These are phyloP conservation scores for Pipra filicauda DNA, from an alignment of 2,113 vertebrate species.

Conservation along the genomic window DNA sequence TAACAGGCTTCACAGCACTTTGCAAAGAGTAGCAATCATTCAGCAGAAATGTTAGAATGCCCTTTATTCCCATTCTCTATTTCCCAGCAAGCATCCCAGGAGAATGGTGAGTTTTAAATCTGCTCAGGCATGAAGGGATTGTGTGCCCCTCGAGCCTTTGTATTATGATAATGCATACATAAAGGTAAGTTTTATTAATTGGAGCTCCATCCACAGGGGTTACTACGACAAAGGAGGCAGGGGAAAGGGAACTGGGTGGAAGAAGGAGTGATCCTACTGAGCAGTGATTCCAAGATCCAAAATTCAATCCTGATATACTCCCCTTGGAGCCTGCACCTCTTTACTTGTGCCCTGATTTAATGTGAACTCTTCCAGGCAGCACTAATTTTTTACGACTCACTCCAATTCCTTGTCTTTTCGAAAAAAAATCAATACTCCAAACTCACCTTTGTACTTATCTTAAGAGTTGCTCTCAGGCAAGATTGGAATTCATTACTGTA, in stretches of 20 bases:
- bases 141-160: conserved; percentile 36
- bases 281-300: background rate
- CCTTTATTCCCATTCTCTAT: conserved; percentile 41
- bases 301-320: background rate
- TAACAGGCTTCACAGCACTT: conserved; percentile 50
- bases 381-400: conserved; percentile 59
- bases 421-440: conserved; percentile 42
- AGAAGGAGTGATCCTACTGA: background rate
- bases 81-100: conserved; percentile 41
- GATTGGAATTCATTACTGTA: conserved; percentile 44
- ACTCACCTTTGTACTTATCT: conserved; percentile 35
- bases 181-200: conserved; percentile 68
- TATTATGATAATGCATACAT: conserved; percentile 65
- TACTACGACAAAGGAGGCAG: background rate
- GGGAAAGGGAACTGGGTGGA: background rate
- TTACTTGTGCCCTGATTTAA: conserved; percentile 27
- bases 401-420: conserved; percentile 44
- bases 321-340: background rate
- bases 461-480: conserved; percentile 57
- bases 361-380: conserved; percentile 41
- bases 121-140: conserved; percentile 44
- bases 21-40: conserved; percentile 31
- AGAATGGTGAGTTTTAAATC: conserved; percentile 49
- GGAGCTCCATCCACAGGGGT: conserved; percentile 35
- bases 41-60: conserved; percentile 32